phyloP scores from a whole-genome alignment of 2,888 invertebrate genomes.

The Philereme transversata region DNA sequence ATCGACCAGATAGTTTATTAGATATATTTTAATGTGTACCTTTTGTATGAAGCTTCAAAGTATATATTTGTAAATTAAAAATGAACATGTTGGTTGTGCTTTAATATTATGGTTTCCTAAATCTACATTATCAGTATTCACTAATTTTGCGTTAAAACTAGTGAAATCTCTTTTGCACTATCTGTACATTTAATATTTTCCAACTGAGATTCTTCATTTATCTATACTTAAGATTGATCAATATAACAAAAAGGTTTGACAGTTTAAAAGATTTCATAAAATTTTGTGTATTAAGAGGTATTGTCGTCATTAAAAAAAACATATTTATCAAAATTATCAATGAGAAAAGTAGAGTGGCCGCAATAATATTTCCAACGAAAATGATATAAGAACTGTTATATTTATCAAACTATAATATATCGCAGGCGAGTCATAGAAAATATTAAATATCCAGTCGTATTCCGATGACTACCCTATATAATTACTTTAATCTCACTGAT shows the following conservation, averaged over 20 bases:
- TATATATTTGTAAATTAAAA: conserved; percentile 35
- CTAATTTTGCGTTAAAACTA: conserved; percentile 66
- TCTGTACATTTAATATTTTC: conserved; percentile 67
- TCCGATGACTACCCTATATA: conserved; percentile 51
- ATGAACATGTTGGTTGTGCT: conserved; percentile 68
- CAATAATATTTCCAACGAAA: neutral
- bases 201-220: conserved; percentile 61
- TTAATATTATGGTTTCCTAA: conserved; percentile 61
- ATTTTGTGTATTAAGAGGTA: neutral
- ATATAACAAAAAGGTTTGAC: neutral
- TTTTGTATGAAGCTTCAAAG: conserved; percentile 10
- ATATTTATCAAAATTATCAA: too few relatives aligned
- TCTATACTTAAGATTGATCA: conserved; percentile 1
- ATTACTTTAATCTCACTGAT: conserved; percentile 81
- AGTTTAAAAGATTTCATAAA: neutral
- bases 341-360: too few relatives aligned
- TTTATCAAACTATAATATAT: neutral
- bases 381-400: neutral
- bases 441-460: conserved; percentile 65
- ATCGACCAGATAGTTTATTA: neutral
- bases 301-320: neutral
- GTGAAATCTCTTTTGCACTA: conserved; percentile 54
- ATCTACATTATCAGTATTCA: conserved; percentile 58
- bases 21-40: neutral
- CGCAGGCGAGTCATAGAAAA: conserved; percentile 43